Conservation (phyloP, 2,888 invertebrate genomes). For the Ophion obscuratus region DNA sequence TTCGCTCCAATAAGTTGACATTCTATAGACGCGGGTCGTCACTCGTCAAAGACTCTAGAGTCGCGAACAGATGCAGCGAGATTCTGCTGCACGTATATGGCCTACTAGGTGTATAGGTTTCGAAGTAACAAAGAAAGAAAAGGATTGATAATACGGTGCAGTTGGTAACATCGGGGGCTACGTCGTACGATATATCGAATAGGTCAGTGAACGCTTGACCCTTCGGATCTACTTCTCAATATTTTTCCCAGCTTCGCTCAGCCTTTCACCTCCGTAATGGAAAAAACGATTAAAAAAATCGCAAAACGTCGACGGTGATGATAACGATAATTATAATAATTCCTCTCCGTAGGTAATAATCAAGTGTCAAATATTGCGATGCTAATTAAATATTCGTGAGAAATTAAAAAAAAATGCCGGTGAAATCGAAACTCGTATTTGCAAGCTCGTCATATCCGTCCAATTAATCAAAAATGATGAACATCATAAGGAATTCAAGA, state of each 20-base stretch:
- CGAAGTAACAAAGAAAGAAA: slow-evolving; percentile 21
- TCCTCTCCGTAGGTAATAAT: background rate
- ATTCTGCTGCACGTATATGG: background rate
- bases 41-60: slow-evolving; percentile 21
- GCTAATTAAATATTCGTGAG: too few species aligned
- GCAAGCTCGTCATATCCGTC: background rate
- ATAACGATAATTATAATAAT: background rate
- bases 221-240: slow-evolving; percentile 19
- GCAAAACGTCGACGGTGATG: too few species aligned
- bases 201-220: slow-evolving; percentile 63
- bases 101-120: slow-evolving; percentile 29
- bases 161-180: slow-evolving; percentile 31
- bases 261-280: background rate
- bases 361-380: background rate
- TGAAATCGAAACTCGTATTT: too few species aligned
- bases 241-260: slow-evolving; percentile 5
- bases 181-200: slow-evolving; percentile 24
- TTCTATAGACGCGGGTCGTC: slow-evolving; percentile 29
- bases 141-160: slow-evolving; percentile 24
- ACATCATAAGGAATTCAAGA: background rate
- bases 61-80: background rate
- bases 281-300: background rate
- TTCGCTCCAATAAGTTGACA: slow-evolving; percentile 29
- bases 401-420: too few species aligned
- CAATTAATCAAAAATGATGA: background rate